Base-by-base conservation (phyloP, 2,113 vertebrate genomes). In the Poecilia latipinna region DNA sequence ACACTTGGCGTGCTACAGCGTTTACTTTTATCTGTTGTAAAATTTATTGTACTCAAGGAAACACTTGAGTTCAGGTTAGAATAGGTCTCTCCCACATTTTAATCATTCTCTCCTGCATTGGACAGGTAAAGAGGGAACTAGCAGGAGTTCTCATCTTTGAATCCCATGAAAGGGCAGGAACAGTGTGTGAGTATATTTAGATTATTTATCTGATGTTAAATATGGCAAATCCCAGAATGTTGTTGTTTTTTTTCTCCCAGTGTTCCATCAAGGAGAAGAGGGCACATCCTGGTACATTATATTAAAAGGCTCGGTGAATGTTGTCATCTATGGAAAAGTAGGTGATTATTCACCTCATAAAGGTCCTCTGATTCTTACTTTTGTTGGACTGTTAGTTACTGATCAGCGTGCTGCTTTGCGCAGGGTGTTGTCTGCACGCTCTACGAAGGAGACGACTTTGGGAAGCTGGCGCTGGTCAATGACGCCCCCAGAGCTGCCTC, bases 271-370 rank as follows among this genome's bases (percentile, higher is more conserved):
- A 89, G 98, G 98, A 65, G 98, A 99, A 94, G 98, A 99, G 92
- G 98, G 98, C 65, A 99, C 97, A 71, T 99, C 98, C 37, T 99
- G 98, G 98, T 99, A 99, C 93, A 99, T 99, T 91, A 97, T 99
- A 88, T 94, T 99, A 64, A 99, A 98, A 89, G 98, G 98, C 91
- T 99, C 98, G 0, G 97, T 99, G 86, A 98, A 99, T 11, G 98
- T 99, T 79, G 97, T 98, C 90, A 99, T 99, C 93, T 98, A 99
- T 87, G 98, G 98, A 83, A 99, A 99, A 96, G 98, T 99, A 95
- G 54, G 90, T 76, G 19, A 54, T 84, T 70, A 37, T 37, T 37
- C 35, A 12, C 35, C 35, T 37, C 11, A 3, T 29, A 35, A 48
- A 65, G 33, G 28, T 57, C 12, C 60, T 64, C 57, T 77, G 61